A percentile compares a stretch with the other conserved stretches of the same genome.
phyloP scores from a whole-genome alignment of 1,140 invertebrate genomes.

The Tetragnatha versicolor region DNA sequence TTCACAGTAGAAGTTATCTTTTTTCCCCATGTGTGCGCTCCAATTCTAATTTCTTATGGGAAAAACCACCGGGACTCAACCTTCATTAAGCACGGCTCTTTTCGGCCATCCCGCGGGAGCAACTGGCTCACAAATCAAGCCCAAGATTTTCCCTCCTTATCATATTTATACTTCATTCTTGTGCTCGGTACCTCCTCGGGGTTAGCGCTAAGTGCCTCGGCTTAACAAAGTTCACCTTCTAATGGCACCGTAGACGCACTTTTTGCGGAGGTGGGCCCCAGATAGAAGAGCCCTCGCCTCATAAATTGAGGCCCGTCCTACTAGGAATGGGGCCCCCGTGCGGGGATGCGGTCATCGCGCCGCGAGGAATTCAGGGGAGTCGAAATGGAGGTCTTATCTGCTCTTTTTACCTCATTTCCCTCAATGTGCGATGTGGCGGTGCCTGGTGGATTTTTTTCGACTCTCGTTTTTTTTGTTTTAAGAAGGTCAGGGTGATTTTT shows the following conservation, averaged over 20 bases:
- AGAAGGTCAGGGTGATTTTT: too few relatives aligned
- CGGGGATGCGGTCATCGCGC: conserved; percentile 1
- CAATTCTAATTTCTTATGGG: conserved; percentile 11
- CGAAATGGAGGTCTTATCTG: background rate
- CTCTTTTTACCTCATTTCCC: background rate
- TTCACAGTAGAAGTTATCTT: too few relatives aligned
- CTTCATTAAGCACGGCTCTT: conserved; percentile 14
- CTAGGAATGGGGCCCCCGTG: conserved; percentile 17
- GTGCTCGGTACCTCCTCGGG: conserved; percentile 10
- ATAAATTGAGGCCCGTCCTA: conserved; percentile 18
- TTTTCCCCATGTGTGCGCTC: background rate
- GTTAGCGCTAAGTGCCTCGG: conserved; percentile 27
- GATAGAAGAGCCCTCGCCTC: background rate
- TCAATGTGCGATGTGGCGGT: background rate
- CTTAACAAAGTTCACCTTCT: conserved; percentile 49
- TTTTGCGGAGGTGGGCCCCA: conserved; percentile 3
- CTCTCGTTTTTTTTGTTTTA: background rate
- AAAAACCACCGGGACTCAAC: conserved; percentile 34
- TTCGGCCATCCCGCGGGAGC: background rate
- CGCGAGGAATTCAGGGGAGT: conserved; percentile 1
- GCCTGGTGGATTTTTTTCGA: background rate
- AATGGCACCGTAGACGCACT: conserved; percentile 45
- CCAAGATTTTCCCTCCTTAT: conserved; percentile 10
- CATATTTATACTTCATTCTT: background rate
- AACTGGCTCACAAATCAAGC: conserved; percentile 19